Percentiles rank a stretch among this genome's conserved stretches.
These are phyloP conservation scores for Meandrusa payeni DNA, from an alignment of 2,888 invertebrate species.

Conservation along the genomic window DNA sequence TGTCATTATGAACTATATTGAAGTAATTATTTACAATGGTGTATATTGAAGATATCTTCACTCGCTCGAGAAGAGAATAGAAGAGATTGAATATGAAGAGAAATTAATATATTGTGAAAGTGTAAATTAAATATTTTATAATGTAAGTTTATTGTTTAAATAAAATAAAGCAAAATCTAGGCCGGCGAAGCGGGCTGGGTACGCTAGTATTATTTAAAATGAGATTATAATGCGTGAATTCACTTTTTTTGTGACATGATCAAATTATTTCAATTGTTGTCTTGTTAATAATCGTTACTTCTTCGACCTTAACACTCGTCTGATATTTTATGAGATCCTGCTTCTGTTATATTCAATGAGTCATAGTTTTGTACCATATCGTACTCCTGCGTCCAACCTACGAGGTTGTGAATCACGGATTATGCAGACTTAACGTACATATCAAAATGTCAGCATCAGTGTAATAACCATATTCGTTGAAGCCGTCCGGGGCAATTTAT, in stretches of 20 bases:
- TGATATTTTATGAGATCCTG: conserved; percentile 16
- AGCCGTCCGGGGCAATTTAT: neutral
- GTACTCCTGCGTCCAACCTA: conserved; percentile 2
- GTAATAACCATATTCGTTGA: conserved; percentile 9
- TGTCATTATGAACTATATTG: no score
- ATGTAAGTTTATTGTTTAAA: no score
- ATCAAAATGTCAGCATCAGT: conserved; percentile 14
- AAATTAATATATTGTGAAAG: no score
- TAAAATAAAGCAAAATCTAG: no score
- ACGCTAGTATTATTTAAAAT: no score
- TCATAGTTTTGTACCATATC: neutral
- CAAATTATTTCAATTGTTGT: neutral
- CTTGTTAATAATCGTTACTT: conserved; percentile 8
- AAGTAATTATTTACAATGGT: no score
- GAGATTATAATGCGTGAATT: neutral
- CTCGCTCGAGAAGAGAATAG: no score
- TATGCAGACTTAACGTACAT: neutral
- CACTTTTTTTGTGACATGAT: neutral
- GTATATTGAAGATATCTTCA: no score
- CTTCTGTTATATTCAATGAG: neutral
- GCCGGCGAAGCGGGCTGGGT: no score
- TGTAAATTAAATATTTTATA: no score
- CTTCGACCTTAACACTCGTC: conserved; percentile 5
- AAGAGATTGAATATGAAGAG: no score
- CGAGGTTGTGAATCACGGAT: conserved; percentile 10